Base-by-base conservation (phyloP, 2,888 invertebrate species). In the Drosophila robusta region DNA sequence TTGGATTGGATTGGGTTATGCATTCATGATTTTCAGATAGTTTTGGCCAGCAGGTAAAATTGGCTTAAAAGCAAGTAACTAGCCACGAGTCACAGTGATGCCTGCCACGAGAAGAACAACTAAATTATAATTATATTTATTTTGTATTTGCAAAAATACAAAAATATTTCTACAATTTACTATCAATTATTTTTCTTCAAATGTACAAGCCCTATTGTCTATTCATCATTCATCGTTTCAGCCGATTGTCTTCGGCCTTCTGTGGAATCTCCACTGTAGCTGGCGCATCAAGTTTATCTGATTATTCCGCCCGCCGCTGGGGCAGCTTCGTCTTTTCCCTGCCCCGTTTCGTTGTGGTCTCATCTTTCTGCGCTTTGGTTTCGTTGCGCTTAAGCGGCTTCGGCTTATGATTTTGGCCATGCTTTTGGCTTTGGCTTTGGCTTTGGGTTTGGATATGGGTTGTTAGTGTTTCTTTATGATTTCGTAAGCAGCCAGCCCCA, bases 261-360 rank as follows among this genome's bases (percentile, higher is more conserved):
- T n/a, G 8, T 3, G 12, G 41, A 55, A 50, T 47, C 14, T 63
- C n/a, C 38, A 77, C 75, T 77, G 75, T 75, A 14, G 49, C 69
- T 39, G 52, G 45, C 29, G 51, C 68, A 64, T 41, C 57, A 57
- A 51, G 58, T 79, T 81, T 78, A 83, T 87, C 82, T 87, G 82
- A 83, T 83, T 82, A 87, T 76, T 69, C 76, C 85, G 69, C 78
- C 78, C 74, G 62, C 77, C 55, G 46, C 36, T 62, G 51, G 39
- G 34, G 45, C 65, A 54, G 22, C 34, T 12, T 38, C 26, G 24
- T 46, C 55, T 55, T 39, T 29, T 7, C 6, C 18, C 11, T 22
- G 39, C 29, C 50, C 34, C 58, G 51, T 47, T 76, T 67, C 72
- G 77, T 49, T 72, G 55, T 54, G 74, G 78, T 61, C 67, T 56